Evolutionary conservation across 2,113 vertebrate species (phyloP), one percentile per base, ranked within the genome.

Genomic region (Leptobrachium ailaonicum): DNA sequence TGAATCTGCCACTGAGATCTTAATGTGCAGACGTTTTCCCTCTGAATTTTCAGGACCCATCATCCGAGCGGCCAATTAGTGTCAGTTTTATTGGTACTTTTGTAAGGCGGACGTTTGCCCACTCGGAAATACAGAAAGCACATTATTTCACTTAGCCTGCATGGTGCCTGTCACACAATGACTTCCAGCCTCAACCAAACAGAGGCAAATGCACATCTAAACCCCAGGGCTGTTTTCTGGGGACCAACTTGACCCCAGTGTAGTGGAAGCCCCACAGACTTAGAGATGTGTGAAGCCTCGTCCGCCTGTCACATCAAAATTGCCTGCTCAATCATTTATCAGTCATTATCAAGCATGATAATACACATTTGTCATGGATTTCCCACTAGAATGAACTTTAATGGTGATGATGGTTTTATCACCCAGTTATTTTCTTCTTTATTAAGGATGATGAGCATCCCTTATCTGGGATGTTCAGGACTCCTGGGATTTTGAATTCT

Each of bases 31-130:
- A 75, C 72, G 64, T 81, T 81, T 75, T 50, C 66, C 72, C 79
- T 81, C 72, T 75, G 79, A 74, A 81, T 81, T 81, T 75, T 68
- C 79, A 81, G 79, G 79, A 81, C 71, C 79, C 79, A 75, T 81
- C 79, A 81, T 81, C 79, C 72, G 72, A 81, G 71, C 79, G 53
- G 79, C 79, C 79, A 81, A 81, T 81, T 81, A 81, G 79, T 81
- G 79, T 81, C 79, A 81, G 79, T 81, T 81, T 75, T 81, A 81
- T 75, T 75, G 79, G 79, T 75, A 75, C 71, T 81, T 81, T 81
- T 81, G 79, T 74, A 81, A 74, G 73, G 79, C 72, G 63, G 72
- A 75, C 79, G 72, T 66, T 81, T 81, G 79, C 79, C 71, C 79
- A 81, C 79, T 71, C 74, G 79, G 79, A 72, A 81, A 75, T 81